Percentiles rank a stretch among this genome's conserved stretches.
Conservation (phyloP, 2,113 vertebrate species). For the Meleagris gallopavo region DNA sequence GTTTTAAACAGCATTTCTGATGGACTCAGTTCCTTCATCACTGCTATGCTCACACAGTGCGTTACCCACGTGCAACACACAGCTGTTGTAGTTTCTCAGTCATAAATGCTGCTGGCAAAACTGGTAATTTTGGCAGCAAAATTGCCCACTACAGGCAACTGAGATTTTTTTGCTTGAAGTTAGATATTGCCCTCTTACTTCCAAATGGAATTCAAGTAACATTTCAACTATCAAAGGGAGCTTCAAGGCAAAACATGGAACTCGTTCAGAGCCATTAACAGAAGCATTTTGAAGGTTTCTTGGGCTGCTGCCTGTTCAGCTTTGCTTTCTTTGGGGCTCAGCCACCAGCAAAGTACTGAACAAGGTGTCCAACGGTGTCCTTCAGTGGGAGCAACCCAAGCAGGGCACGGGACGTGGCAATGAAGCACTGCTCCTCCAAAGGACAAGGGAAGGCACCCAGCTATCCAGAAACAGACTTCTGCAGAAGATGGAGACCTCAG, state of each 20-base stretch:
- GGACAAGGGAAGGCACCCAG: neutral
- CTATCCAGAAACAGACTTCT: accelerated
- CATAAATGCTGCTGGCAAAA: neutral
- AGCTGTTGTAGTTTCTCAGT: neutral
- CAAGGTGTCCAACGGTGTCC: neutral
- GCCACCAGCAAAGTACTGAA: constrained; percentile 9
- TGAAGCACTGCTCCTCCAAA: neutral
- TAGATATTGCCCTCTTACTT: neutral
- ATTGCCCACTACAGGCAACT: accelerated
- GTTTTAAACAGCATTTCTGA: neutral
- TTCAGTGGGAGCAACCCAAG: neutral
- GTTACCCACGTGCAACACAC: neutral
- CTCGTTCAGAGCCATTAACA: constrained; percentile 19
- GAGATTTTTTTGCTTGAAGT: neutral
- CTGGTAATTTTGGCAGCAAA: neutral
- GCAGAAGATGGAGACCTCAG: neutral
- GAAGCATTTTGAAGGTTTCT: constrained; percentile 33
- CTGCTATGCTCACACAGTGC: neutral
- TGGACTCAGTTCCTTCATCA: accelerated
- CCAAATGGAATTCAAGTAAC: neutral
- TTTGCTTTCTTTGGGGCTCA: constrained; percentile 13
- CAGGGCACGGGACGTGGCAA: accelerated
- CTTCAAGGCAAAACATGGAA: constrained; percentile 29
- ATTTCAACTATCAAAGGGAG: neutral
- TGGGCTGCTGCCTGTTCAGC: constrained; percentile 29